Conservation (phyloP, 1,140 invertebrate genomes). For the Drosophila cardini region DNA sequence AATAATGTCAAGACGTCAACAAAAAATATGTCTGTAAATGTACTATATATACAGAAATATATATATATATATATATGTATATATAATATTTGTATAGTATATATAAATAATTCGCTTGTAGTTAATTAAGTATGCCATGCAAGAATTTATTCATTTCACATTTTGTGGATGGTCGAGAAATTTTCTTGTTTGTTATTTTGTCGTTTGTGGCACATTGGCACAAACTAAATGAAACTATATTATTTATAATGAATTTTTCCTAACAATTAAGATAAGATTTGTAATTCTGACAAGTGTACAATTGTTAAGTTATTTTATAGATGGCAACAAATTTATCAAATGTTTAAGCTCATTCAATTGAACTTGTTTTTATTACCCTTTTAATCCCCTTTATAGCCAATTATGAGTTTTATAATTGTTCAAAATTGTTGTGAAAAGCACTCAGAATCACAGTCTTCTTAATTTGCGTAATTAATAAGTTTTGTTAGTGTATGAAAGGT, state of each 20-base stretch:
- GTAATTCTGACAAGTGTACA: no score
- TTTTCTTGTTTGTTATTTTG: constrained; percentile 9
- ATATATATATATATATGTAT: constrained; percentile 41
- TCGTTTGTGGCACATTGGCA: constrained; percentile 23
- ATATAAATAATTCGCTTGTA: constrained; percentile 21
- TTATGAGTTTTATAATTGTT: no score
- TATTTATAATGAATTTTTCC: no score
- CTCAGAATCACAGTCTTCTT: no score
- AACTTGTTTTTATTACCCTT: not conserved
- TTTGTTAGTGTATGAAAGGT: not conserved
- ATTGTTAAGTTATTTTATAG: no score
- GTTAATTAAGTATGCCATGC: constrained; percentile 52
- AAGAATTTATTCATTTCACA: constrained; percentile 25
- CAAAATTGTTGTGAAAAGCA: no score
- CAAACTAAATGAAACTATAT: not conserved
- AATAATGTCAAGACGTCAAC: constrained; percentile 57
- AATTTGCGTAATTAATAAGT: constrained; percentile 8
- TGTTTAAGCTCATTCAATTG: not conserved
- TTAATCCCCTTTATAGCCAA: no score
- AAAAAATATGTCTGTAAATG: constrained; percentile 54
- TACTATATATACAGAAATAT: constrained; percentile 45
- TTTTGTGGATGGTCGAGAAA: constrained; percentile 9
- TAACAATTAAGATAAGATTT: no score
- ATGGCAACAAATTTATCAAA: no score
- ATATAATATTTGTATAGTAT: constrained; percentile 39